These are phyloP conservation scores for Phlogophora meticulosa DNA, from an alignment of 2,888 invertebrate genomes.

Conservation along the genomic window DNA sequence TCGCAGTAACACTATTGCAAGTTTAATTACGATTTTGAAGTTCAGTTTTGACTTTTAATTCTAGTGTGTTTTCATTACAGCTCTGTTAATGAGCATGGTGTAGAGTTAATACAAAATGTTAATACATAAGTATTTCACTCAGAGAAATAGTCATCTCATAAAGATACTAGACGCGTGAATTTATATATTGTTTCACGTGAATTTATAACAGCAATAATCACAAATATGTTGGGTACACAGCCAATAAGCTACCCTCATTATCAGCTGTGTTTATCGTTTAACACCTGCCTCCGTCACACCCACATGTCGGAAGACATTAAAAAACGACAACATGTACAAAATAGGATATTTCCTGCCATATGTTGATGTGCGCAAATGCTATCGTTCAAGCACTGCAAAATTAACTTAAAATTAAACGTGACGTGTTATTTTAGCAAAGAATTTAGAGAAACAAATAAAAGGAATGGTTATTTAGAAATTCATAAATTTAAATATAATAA, in stretches of 20 bases:
- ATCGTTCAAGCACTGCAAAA: neutral
- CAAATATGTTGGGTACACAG: slow-evolving; percentile 11
- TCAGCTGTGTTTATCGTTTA: slow-evolving; percentile 63
- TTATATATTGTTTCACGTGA: neutral
- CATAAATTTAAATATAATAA: no score
- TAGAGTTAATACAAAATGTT: no score
- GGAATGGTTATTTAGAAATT: slow-evolving; percentile 3
- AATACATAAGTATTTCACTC: neutral
- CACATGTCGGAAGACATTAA: slow-evolving; percentile 57
- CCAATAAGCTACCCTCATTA: slow-evolving; percentile 42
- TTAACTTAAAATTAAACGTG: neutral
- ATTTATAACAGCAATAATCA: slow-evolving; percentile 22
- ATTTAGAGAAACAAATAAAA: neutral
- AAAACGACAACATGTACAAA: slow-evolving; percentile 61
- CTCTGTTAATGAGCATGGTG: slow-evolving; percentile 16
- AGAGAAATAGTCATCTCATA: neutral
- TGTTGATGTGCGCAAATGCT: slow-evolving; percentile 16
- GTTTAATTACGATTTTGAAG: slow-evolving; percentile 26
- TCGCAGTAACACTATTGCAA: slow-evolving; percentile 14
- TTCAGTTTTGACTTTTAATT: slow-evolving; percentile 13
- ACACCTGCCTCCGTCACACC: slow-evolving; percentile 50
- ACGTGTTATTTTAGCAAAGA: neutral
- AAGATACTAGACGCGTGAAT: neutral
- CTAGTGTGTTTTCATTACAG: slow-evolving; percentile 14
- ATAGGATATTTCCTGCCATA: slow-evolving; percentile 58